Conservation (phyloP, 2,888 invertebrate genomes). For the Poecilobothrus nobilitatus region DNA sequence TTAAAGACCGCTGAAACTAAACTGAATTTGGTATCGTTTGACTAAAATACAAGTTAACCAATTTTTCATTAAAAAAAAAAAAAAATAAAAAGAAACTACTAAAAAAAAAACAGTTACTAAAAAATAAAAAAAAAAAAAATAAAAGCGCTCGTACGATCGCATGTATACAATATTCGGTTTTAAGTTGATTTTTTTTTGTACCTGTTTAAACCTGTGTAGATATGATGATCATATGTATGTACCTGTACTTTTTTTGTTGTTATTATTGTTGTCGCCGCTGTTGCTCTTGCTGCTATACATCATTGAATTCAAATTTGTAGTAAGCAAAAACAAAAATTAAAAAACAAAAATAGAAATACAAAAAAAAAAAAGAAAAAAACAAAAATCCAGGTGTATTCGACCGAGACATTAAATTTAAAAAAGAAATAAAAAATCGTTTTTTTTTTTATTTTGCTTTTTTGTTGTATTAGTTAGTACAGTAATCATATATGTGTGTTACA, state of each 20-base stretch:
- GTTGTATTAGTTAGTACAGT: too few species aligned
- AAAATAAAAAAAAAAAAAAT: background rate
- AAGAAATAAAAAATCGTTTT: background rate
- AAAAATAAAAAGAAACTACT: background rate
- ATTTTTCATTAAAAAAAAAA: background rate
- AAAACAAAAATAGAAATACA: too few species aligned
- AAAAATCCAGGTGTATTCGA: background rate
- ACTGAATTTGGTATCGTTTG: background rate
- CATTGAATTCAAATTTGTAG: background rate
- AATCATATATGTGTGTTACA: too few species aligned
- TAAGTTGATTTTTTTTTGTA: background rate
- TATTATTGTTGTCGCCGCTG: background rate
- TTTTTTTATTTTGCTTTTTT: too few species aligned
- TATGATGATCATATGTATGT: background rate
- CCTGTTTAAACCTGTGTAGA: background rate
- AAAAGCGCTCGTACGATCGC: background rate
- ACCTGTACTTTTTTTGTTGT: background rate
- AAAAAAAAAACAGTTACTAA: background rate
- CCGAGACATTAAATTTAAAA: background rate
- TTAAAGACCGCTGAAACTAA: background rate
- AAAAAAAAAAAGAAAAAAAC: too few species aligned
- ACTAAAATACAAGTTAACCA: conserved; percentile 5
- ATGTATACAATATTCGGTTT: background rate
- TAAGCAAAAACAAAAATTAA: too few species aligned
- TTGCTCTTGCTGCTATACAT: background rate